A percentile compares a stretch with the other conserved stretches of the same genome.
These are phyloP conservation scores for Leptopilina drosophilae DNA, from an alignment of 2,888 invertebrate genomes.

Conservation along the genomic window DNA sequence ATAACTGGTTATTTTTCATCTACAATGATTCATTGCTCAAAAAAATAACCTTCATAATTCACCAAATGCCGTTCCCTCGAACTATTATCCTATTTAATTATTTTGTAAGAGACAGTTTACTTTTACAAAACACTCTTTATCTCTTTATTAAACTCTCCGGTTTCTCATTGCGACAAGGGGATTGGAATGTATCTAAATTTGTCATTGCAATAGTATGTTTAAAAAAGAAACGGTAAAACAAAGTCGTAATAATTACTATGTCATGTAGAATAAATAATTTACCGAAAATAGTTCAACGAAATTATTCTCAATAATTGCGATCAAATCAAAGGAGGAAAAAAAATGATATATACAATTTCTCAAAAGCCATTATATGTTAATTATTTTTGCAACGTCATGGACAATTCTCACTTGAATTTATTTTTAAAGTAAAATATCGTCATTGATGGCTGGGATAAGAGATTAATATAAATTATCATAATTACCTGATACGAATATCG, in stretches of 20 bases:
- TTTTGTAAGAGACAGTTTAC: neutral
- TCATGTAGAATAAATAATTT: neutral
- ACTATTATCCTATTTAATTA: too few relatives aligned
- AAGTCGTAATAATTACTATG: neutral
- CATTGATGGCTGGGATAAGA: neutral
- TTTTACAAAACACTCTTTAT: slow-evolving; percentile 13
- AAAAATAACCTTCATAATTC: too few relatives aligned
- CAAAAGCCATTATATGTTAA: slow-evolving; percentile 10
- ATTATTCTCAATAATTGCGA: neutral
- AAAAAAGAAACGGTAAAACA: neutral
- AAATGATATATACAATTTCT: neutral
- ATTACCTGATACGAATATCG: slow-evolving; percentile 33
- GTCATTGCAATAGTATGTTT: slow-evolving; percentile 22
- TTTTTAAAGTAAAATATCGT: neutral
- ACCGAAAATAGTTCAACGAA: neutral
- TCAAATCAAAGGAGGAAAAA: slow-evolving; percentile 7
- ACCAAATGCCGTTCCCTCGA: too few relatives aligned
- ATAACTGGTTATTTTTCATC: too few relatives aligned
- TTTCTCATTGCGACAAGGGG: too few relatives aligned
- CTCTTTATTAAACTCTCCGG: neutral
- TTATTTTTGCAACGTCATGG: slow-evolving; percentile 26
- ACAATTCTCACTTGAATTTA: neutral
- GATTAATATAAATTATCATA: slow-evolving; percentile 10
- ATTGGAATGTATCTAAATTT: slow-evolving; percentile 18
- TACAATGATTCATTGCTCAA: too few relatives aligned